phyloP scores from a whole-genome alignment of 1,140 invertebrate genomes.

The Hylyphantes graminicola region DNA sequence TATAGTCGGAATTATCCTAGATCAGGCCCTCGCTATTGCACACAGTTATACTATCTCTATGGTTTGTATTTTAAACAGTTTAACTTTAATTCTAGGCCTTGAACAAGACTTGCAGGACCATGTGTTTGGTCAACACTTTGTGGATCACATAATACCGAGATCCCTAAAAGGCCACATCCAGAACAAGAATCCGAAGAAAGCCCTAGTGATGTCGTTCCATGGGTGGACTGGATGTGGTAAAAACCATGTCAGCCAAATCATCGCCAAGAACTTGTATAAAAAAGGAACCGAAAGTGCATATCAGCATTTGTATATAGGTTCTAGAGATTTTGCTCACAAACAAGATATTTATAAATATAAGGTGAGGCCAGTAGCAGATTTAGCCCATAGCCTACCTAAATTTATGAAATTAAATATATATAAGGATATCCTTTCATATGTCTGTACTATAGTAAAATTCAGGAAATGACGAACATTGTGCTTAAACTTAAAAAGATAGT shows the following conservation, averaged over 20 bases:
- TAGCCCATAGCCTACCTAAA: background rate
- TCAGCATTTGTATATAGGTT: conserved; percentile 84
- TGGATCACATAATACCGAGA: conserved; percentile 64
- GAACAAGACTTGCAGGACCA: background rate
- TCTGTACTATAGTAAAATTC: background rate
- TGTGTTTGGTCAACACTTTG: conserved; percentile 68
- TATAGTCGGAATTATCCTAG: no score
- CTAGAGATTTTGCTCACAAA: conserved; percentile 79
- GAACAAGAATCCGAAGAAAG: conserved; percentile 66
- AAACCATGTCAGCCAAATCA: conserved; percentile 85
- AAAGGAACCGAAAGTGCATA: conserved; percentile 80
- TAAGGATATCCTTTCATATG: background rate
- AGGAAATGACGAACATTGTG: background rate
- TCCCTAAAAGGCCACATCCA: conserved; percentile 65
- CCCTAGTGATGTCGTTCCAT: conserved; percentile 73
- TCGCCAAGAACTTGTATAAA: conserved; percentile 80
- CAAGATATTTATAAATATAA: conserved; percentile 70
- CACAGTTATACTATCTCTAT: no score
- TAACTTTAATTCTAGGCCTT: conserved; percentile 18
- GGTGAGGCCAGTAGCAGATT: conserved; percentile 62
- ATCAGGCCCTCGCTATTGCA: no score
- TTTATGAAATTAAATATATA: background rate
- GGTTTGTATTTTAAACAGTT: background rate
- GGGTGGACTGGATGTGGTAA: conserved; percentile 87
- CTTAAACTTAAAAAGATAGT: background rate